Conservation (phyloP, 2,888 invertebrate genomes). For the Macaria notata region DNA sequence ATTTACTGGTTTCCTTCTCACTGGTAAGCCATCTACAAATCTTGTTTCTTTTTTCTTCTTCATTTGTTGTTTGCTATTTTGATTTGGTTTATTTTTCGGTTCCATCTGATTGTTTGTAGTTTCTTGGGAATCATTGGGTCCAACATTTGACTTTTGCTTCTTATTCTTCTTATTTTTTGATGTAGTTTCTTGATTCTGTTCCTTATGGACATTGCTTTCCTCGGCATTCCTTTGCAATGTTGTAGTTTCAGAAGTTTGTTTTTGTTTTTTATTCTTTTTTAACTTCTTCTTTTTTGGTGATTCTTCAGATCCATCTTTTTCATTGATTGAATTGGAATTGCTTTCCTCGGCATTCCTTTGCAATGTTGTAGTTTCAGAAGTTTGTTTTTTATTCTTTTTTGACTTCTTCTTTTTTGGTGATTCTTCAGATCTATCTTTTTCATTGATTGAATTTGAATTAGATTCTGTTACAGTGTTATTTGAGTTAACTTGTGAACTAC, state of each 20-base stretch:
- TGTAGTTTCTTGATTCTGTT: background rate
- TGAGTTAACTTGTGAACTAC: no score
- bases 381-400: constrained; percentile 37
- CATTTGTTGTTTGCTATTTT: constrained; percentile 16
- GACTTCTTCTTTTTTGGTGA: constrained; percentile 25
- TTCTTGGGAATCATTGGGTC: background rate
- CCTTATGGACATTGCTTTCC: background rate
- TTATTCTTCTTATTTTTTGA: constrained; percentile 21
- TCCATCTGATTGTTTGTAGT: constrained; percentile 1
- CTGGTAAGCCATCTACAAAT: constrained; percentile 53
- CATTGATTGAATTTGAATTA: background rate
- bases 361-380: constrained; percentile 3
- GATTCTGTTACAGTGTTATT: background rate
- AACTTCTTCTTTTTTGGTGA: constrained; percentile 25
- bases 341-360: no score
- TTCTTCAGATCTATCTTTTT: background rate
- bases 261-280: constrained; percentile 39
- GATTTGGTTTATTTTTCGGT: constrained; percentile 13
- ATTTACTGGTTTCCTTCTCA: constrained; percentile 69
- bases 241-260: constrained; percentile 18
- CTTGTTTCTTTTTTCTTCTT: constrained; percentile 49
- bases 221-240: no score
- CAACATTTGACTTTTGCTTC: constrained; percentile 6
- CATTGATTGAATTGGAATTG: no score
- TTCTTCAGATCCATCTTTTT: background rate